Evolutionary conservation across 2,797 vertebrate genomes (phyloP).

Genomic region (Falco peregrinus): DNA sequence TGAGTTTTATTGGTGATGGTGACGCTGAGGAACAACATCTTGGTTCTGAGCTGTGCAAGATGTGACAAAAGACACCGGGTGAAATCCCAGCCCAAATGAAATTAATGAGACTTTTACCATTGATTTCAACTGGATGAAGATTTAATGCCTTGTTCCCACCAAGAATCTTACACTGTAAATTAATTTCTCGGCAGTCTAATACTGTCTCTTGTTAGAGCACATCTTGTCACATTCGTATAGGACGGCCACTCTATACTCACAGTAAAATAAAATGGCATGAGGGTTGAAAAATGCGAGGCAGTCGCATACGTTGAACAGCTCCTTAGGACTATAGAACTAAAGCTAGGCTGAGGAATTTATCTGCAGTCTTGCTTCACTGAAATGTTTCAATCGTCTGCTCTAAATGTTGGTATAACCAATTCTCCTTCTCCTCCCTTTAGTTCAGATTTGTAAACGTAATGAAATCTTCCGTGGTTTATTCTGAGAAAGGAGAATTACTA

Average conservation of each 20-base stretch:
- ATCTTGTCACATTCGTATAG: not conserved
- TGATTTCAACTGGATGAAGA: not conserved
- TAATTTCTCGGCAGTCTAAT: not conserved
- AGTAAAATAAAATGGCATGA: not conserved
- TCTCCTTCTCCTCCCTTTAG: not conserved
- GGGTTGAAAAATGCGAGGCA: not conserved
- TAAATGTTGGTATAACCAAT: not conserved
- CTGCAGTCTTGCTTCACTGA: not conserved
- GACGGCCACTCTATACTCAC: not conserved
- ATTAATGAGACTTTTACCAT: not conserved
- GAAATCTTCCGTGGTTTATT: conserved; percentile 14
- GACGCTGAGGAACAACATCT: not conserved
- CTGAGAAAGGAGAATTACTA: conserved; percentile 1
- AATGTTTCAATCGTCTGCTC: not conserved
- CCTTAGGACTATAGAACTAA: not conserved
- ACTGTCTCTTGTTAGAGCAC: not conserved
- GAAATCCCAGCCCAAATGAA: not conserved
- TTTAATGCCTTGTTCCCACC: not conserved
- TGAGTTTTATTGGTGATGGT: not conserved
- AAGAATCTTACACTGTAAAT: not conserved
- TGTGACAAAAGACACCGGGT: not conserved
- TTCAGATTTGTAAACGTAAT: conserved; percentile 21
- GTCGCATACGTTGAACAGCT: not conserved
- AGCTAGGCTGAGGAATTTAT: not conserved
- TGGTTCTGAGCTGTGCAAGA: not conserved